These are phyloP conservation scores for Cliona cf. orientalis DNA, from an alignment of 37 sponge, comb jelly and placozoan genomes.

Conservation along the genomic window DNA sequence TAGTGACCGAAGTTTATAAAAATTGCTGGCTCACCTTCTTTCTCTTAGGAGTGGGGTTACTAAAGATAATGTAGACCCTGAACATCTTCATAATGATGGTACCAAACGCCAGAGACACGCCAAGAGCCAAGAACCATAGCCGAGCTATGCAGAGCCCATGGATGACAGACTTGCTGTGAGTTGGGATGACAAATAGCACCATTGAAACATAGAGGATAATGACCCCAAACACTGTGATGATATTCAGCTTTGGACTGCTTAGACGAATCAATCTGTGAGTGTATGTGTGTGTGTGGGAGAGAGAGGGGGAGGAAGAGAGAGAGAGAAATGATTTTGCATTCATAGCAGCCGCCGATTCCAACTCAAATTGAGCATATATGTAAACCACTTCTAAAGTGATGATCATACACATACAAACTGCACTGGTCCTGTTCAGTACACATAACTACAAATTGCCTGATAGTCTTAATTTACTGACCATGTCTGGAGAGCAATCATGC, in stretches of 20 bases:
- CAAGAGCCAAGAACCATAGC: slow-evolving; percentile 5
- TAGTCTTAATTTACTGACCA: too few species aligned
- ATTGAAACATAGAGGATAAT: background rate
- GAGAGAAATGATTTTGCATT: too few species aligned
- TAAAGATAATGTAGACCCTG: slow-evolving; percentile 12
- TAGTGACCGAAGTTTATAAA: too few species aligned
- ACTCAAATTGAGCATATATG: too few species aligned
- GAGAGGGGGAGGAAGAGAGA: too few species aligned
- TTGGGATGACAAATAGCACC: background rate
- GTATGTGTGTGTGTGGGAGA: too few species aligned
- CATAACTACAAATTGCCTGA: too few species aligned
- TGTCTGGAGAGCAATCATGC: too few species aligned
- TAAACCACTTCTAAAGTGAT: too few species aligned
- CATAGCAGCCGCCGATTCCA: too few species aligned
- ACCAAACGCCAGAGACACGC: slow-evolving; percentile 9
- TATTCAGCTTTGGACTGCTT: background rate
- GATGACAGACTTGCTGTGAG: background rate
- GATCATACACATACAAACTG: too few species aligned
- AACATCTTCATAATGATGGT: slow-evolving; percentile 13
- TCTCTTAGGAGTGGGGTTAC: slow-evolving; percentile 5
- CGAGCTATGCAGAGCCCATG: background rate
- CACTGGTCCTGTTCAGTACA: too few species aligned
- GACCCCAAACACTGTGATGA: background rate
- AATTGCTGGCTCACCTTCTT: background rate
- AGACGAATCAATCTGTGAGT: background rate